Evolutionary conservation across 2,113 vertebrate species (phyloP).

Genomic region (Formicarius rufipectus): DNA sequence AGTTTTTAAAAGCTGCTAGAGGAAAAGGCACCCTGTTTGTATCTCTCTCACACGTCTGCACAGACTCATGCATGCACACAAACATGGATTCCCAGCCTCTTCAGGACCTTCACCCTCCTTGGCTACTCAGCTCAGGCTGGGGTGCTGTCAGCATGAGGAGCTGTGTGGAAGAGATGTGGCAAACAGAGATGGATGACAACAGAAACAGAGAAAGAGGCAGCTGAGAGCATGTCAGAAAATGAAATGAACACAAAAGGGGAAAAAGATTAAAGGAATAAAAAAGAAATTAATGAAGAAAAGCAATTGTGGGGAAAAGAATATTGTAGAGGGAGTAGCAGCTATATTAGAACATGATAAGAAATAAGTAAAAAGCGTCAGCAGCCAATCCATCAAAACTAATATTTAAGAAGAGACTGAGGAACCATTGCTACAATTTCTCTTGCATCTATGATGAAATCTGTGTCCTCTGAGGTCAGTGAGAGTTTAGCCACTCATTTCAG

Average conservation of each 20-base stretch:
- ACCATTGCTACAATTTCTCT: neutral
- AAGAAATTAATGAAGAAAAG: neutral
- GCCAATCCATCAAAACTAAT: neutral
- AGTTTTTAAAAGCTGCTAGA: neutral
- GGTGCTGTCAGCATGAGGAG: neutral
- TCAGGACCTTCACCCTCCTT: neutral
- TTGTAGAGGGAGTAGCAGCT: neutral
- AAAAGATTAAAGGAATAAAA: neutral
- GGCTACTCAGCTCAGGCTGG: neutral
- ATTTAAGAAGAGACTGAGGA: neutral
- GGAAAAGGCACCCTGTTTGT: fast-evolving
- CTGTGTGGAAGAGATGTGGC: neutral
- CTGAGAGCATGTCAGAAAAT: neutral
- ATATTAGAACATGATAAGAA: neutral
- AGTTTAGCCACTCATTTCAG: neutral
- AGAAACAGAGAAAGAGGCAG: neutral
- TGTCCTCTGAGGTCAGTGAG: neutral
- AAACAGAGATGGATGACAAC: neutral
- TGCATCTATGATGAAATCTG: neutral
- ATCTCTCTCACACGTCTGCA: neutral
- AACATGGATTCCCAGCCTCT: neutral
- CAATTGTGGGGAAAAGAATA: neutral
- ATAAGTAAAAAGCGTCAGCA: neutral
- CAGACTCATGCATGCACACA: fast-evolving
- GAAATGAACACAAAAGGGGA: neutral